Evolutionary conservation across 1,140 invertebrate genomes (phyloP), one percentile per base, ranked within the genome.

Genomic region (Propsilocerus akamusi): DNA sequence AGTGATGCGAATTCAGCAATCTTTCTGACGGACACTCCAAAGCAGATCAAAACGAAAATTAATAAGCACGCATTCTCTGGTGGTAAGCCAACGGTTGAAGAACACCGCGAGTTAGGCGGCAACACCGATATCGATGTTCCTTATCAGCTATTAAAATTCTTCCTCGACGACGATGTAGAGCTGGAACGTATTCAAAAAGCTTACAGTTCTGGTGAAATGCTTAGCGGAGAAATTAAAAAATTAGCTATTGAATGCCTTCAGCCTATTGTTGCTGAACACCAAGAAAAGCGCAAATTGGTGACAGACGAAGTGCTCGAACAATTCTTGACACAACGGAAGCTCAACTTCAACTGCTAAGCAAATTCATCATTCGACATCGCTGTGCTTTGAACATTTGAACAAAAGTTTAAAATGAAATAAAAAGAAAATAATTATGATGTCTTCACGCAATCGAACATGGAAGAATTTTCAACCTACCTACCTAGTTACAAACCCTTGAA

Each of bases 41-140:
- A 96, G 58, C 89, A 98, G 68, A 91, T 99, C 49, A 98, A 97
- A 67, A 95, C 86, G 63, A 99, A 97, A 82, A 83, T 94, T 28
- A 99, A 99, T 62, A 98, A 97, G 71, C 89, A 97, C 68, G 97
- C 96, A 23, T 99, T 98, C 70, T 97, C 93, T 49, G 97, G 97
- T 25, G 97, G 97, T 24, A 85, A 83, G 59, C 74, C 80, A 11
- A 96, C 92, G 1, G 69, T 96, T 0, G 95, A 99, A 67, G 87
- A 97, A 63, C 97, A 99, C 62, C 68, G 84, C 54, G 69, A 80
- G 62, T 68, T 82, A 41, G 95, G 97, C 26, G 97, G 96, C 4
- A 86, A 98, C 66, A 96, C 94, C 63, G 86, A 91, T 55, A 77
- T 99, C 4, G 97, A 99, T 70, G 85, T 94, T 49, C 86, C 93